phyloP scores from a whole-genome alignment of 2,113 vertebrate species.

The Tenebrosternarchus preto region DNA sequence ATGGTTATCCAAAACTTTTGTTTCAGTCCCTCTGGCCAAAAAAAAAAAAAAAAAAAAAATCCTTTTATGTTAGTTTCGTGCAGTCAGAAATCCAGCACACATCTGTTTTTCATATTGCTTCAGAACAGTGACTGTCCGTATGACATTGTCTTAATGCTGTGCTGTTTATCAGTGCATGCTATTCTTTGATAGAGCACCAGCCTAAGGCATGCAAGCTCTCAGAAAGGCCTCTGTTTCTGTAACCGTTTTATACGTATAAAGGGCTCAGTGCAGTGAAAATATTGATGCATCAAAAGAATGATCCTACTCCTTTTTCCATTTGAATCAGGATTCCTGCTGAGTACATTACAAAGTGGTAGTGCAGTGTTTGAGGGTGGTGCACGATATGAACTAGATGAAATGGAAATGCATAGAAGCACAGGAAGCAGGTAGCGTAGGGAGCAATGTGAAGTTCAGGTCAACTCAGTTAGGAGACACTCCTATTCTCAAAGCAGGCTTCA shows the following conservation, averaged over 20 bases:
- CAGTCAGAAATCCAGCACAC: neutral
- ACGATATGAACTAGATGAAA: conserved; percentile 18
- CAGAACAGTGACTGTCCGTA: conserved; percentile 25
- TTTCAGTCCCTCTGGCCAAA: neutral
- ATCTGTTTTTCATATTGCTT: conserved; percentile 39
- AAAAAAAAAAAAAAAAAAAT: no score
- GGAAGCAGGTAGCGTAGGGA: conserved; percentile 19
- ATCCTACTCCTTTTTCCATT: neutral
- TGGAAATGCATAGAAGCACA: conserved; percentile 35
- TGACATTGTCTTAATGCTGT: conserved; percentile 25
- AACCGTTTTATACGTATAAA: no score
- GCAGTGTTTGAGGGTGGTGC: conserved; percentile 1
- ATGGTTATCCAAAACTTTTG: neutral
- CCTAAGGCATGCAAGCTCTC: neutral
- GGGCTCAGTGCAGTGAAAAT: conserved; percentile 1
- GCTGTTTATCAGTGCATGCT: neutral
- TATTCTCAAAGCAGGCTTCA: neutral
- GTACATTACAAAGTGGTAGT: neutral
- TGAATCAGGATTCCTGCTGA: neutral
- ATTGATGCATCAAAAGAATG: conserved; percentile 11
- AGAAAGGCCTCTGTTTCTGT: neutral
- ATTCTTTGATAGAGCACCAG: neutral
- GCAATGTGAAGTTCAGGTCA: conserved; percentile 7
- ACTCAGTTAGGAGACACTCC: conserved; percentile 9
- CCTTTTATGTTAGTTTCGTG: neutral